phyloP scores from a whole-genome alignment of 2,797 vertebrate genomes.

The Halcyon smyrnensis region DNA sequence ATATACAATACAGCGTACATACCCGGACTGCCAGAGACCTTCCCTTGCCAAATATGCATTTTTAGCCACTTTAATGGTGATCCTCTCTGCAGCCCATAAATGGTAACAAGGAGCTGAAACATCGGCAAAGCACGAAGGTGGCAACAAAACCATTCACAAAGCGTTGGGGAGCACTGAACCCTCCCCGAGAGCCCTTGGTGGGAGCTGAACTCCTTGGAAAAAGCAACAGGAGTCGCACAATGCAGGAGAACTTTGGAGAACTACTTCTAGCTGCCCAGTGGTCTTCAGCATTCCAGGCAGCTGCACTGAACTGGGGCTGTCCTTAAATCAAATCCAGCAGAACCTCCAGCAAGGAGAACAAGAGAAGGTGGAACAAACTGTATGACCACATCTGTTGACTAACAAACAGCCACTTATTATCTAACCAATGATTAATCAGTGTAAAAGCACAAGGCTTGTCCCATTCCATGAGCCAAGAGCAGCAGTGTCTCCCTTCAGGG shows the following conservation, averaged over 20 bases:
- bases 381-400: background rate
- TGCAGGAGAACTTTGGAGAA: background rate
- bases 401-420: background rate
- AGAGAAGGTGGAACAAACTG: background rate
- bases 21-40: background rate
- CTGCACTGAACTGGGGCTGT: background rate
- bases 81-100: background rate
- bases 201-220: background rate
- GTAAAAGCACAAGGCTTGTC: background rate
- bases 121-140: background rate
- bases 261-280: background rate
- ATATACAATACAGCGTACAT: background rate
- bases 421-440: background rate
- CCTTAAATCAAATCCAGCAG: background rate
- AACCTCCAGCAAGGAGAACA: background rate
- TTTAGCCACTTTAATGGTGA: background rate
- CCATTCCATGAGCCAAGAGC: background rate
- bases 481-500: background rate
- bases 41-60: background rate
- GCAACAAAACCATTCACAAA: rapidly evolving
- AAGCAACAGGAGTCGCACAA: background rate
- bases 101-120: background rate
- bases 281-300: background rate
- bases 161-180: background rate
- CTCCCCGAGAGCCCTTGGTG: no score